Base-by-base conservation (phyloP, 2,888 invertebrate genomes). In the Euspilapteryx auroguttella region DNA sequence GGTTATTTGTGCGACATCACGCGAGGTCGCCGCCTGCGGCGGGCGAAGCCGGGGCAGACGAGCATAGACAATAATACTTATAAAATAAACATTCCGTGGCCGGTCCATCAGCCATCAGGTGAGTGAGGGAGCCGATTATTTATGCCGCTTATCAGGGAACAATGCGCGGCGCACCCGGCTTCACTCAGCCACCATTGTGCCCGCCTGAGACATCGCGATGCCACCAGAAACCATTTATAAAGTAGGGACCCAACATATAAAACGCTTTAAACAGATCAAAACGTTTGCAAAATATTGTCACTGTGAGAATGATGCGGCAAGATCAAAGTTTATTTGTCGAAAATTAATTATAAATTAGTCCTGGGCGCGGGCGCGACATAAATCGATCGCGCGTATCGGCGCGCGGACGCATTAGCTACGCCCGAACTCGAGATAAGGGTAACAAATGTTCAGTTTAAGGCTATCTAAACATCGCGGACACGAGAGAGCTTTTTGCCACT, bases 321-420 rank as follows among this genome's bases (percentile, higher is more conserved):
- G 63, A 62, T 75, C 73, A 75, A 73, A 73, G 13, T 12, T 5
- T 47, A 40, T 48, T 53, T 54, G 53, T 49, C 56, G 57, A 57
- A 68, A 73, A 73, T 73, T 75, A 75, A 73, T 73, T 73, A 71
- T 62, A 69, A 73, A 75, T 75, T 75, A 69, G 75, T 75, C 69
- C 61, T 69, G 73, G 69, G 61, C 66, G 66, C 65, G 65, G 59
- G 55, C 55, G 59, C 61, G 68, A 73, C 73, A 71, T 71, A 71
- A 71, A 73, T 73, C 71, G 69, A 71, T 69, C 71, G 61, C 48
- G 53, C 57, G 55, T 66, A 64, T 64, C 66, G 51, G 58, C 57
- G 62, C 55, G 56, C 62, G 56, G 59, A 55, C 71, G 61, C 69
- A 73, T 73, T 69, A 71, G 71, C 71, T 62, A 75, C 71, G 73